A percentile compares a stretch with the other conserved stretches of the same genome.
phyloP scores from a whole-genome alignment of 1,140 invertebrate genomes.

The Gonatopus flavifemur region DNA sequence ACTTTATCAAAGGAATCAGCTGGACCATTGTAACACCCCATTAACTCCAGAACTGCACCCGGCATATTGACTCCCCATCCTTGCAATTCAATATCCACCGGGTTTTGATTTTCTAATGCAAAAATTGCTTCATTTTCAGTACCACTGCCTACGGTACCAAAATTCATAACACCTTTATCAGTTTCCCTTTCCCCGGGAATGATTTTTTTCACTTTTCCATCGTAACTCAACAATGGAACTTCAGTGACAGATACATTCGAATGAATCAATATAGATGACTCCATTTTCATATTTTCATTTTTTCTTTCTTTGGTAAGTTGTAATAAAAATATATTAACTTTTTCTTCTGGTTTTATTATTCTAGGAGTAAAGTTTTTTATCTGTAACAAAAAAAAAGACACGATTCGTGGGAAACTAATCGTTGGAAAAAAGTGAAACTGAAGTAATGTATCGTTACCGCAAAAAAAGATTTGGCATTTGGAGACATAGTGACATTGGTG shows the following conservation, averaged over 20 bases:
- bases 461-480: constrained; percentile 65
- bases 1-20: constrained; percentile 49
- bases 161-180: constrained; percentile 67
- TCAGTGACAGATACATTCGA: constrained; percentile 74
- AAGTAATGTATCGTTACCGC: constrained; percentile 46
- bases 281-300: constrained; percentile 64
- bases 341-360: constrained; percentile 65
- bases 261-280: constrained; percentile 67
- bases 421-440: constrained; percentile 1
- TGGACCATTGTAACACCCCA: constrained; percentile 68
- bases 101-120: constrained; percentile 76
- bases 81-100: constrained; percentile 69
- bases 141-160: constrained; percentile 73
- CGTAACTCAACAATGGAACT: constrained; percentile 74
- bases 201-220: constrained; percentile 68
- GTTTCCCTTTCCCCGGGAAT: constrained; percentile 57
- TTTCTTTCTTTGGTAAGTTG: constrained; percentile 59
- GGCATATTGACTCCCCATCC: constrained; percentile 71
- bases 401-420: neutral
- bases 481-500: constrained; percentile 68
- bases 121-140: constrained; percentile 70
- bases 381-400: constrained; percentile 52
- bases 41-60: constrained; percentile 67
- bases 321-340: constrained; percentile 64
- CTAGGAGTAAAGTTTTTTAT: constrained; percentile 65